These are phyloP conservation scores for Eupithecia subfuscata DNA, from an alignment of 2,888 invertebrate species.

Conservation along the genomic window DNA sequence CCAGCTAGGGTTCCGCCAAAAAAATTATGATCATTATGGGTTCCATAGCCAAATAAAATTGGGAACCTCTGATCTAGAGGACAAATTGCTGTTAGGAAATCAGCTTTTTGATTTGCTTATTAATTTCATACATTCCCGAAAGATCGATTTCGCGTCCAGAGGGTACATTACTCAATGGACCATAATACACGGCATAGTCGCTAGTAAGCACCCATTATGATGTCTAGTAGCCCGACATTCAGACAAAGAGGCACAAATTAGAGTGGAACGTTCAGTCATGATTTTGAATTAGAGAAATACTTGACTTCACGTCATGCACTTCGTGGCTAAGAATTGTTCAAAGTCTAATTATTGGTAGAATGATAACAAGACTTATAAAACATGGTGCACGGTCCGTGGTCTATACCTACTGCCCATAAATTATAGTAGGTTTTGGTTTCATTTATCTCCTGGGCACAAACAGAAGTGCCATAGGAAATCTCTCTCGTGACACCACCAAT, in stretches of 20 bases:
- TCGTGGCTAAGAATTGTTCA: background rate
- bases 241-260: conserved; percentile 61
- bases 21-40: too few relatives aligned
- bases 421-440: background rate
- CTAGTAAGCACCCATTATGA: conserved; percentile 52
- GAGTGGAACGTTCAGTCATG: conserved; percentile 38
- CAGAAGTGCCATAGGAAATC: background rate
- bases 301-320: background rate
- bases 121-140: conserved; percentile 24
- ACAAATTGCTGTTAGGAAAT: conserved; percentile 1
- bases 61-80: too few relatives aligned
- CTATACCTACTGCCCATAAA: background rate
- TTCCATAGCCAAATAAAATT: too few relatives aligned
- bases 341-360: background rate
- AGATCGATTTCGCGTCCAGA: conserved; percentile 27
- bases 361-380: background rate
- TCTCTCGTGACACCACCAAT: background rate
- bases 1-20: too few relatives aligned
- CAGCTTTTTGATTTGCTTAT: conserved; percentile 20
- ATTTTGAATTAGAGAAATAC: conserved; percentile 42
- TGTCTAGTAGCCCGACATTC: conserved; percentile 56
- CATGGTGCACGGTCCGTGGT: background rate
- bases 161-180: conserved; percentile 16
- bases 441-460: background rate
- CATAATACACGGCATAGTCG: conserved; percentile 39